Base-by-base conservation (phyloP, 1,140 invertebrate species). In the Bombus pyrosoma region DNA sequence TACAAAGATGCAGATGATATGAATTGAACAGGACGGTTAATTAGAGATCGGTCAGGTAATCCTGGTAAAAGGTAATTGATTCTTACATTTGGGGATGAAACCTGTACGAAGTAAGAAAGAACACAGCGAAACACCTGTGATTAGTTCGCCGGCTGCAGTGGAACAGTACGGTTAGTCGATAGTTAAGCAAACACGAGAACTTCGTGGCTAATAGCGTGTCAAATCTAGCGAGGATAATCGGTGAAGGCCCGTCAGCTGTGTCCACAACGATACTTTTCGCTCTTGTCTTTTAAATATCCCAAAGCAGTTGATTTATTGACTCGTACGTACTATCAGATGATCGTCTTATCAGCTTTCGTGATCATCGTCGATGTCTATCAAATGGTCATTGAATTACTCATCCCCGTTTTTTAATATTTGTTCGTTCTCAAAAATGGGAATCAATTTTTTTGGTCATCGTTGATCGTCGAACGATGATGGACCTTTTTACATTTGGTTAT, bases 161-260 rank as follows among this genome's bases (percentile, higher is more conserved):
- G 75, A 57, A 71, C 68, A 37, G 76, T 76, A 80, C 57, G 57
- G 39, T 83, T 87, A 87, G 83, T 90, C 90, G 89, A 90, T 90
- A 87, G 83, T 85, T 87, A 74, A 82, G 85, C 83, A 87, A 91
- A 90, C 86, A 91, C 34, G 74, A 86, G 88, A 91, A 91, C 79
- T 88, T 72, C 25, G 83, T 59, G 75, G 74, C 87, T 87, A 90
- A 90, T 87, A 90, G 75, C 76, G 75, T 76, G 89, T 90, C 90
- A 90, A 89, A 87, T 87, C 79, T 86, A 87, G 76, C 77, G 80
- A 90, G 88, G 88, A 80, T 90, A 87, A 90, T 90, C 89, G 86
- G 59, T 71, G 71, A 37, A 75, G 77, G 80, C 37, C 78, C 80
- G 89, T 90, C 89, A 90, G 89, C 89, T 90, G 89, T 90, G 89